phyloP scores from a whole-genome alignment of 2,113 vertebrate genomes.

The Etheostoma cragini region DNA sequence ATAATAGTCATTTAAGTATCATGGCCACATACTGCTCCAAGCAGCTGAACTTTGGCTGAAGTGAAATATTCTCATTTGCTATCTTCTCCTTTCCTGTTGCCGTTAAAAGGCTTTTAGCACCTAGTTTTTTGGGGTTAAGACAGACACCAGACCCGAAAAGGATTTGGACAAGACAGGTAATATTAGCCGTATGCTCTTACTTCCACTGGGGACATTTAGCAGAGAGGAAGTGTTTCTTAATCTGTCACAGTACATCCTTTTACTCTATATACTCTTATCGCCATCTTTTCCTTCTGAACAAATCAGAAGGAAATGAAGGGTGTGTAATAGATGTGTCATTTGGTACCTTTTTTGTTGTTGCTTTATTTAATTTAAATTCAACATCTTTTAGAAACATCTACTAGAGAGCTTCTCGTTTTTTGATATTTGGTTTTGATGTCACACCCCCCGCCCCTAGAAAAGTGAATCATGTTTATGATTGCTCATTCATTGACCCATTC shows the following conservation, averaged over 20 bases:
- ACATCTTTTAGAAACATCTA: neutral
- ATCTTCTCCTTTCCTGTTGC: slow-evolving; percentile 32
- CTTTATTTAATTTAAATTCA: neutral
- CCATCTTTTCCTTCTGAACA: neutral
- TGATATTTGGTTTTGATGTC: neutral
- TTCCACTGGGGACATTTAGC: slow-evolving; percentile 23
- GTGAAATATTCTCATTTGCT: slow-evolving; percentile 1
- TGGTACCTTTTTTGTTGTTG: neutral
- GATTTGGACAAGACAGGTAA: slow-evolving; percentile 42
- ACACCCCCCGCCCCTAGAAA: neutral
- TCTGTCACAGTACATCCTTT: slow-evolving; percentile 42
- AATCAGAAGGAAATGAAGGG: neutral
- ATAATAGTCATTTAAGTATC: neutral
- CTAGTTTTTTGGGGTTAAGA: slow-evolving; percentile 20
- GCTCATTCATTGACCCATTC: slow-evolving; percentile 42
- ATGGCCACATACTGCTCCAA: neutral
- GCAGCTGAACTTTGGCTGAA: slow-evolving; percentile 18
- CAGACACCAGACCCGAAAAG: slow-evolving; percentile 39
- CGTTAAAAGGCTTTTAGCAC: slow-evolving; percentile 25
- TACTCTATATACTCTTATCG: neutral
- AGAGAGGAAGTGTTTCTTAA: slow-evolving; percentile 44
- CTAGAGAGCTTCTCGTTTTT: neutral
- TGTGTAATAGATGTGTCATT: neutral
- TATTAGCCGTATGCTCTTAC: slow-evolving; percentile 13
- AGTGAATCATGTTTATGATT: neutral